Evolutionary conservation across 92 coral and sea anemone species (phyloP), one percentile per base, ranked within the genome.

Genomic region (Meandrina meandrites): DNA sequence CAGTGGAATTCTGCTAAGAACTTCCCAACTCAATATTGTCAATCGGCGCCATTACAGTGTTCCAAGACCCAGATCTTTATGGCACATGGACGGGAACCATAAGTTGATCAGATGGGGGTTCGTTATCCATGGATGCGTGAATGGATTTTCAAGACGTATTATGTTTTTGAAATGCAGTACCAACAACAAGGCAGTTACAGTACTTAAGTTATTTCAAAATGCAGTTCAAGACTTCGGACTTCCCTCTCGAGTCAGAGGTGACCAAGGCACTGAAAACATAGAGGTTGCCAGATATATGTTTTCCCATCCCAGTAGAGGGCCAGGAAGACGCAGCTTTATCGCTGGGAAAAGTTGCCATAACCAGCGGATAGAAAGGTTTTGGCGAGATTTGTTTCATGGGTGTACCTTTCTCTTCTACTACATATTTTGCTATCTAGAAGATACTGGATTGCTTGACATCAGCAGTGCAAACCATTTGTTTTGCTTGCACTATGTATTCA

Each of bases 381-480:
- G 95, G 92, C n/a, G 92, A 22, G 91, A 92, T 79, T 45, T 92
- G 84, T 92, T 92, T 75, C 86, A 76, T 89, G 95, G 95, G n/a
- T 89, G 95, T 82, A 89, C 95, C 64, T 89, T 82, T 57, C 74
- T 92, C 27, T 89, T 89, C 83, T 92, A 92, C 68, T 80, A 82
- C 34, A 80, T 92, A 12, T 89, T 83, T 89, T 81, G n/a, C n/a
- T n/a, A n/a, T n/a, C n/a, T n/a, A n/a, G n/a, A n/a, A n/a, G n/a
- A n/a, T n/a, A n/a, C n/a, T n/a, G n/a, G n/a, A n/a, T n/a, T n/a
- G n/a, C n/a, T n/a, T n/a, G n/a, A n/a, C n/a, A n/a, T n/a, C n/a
- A n/a, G n/a, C n/a, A n/a, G n/a, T n/a, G n/a, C n/a, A n/a, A n/a
- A n/a, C n/a, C n/a, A n/a, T n/a, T n/a, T n/a, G n/a, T n/a, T n/a